Evolutionary conservation across 2,888 invertebrate genomes (phyloP), one percentile per base, ranked within the genome.

Genomic region (Drosophila aldrichi): DNA sequence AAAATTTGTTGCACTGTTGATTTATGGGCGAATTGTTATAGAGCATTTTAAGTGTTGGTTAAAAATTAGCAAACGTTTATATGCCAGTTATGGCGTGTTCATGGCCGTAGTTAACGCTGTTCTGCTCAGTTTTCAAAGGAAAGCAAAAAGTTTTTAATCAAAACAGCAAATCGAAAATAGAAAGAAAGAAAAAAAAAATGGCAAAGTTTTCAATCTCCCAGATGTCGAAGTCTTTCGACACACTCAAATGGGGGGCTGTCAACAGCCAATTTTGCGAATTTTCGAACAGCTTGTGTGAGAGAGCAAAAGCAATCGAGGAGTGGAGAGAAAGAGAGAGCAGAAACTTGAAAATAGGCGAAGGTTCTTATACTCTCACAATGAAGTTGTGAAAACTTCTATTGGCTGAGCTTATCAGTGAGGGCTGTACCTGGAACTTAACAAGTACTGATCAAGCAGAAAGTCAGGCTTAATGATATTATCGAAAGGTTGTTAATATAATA

Each of bases 151-250:
- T 86, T 90, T 86, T 81, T 88, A 86, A 86, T 89, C 87, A 86
- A 88, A 86, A 75, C 64, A 63, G 70, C 68, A 79, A 78, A 77
- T 72, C 77, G 67, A 81, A 88, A 86, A 78, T 74, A 74, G 79
- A 77, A 76, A 89, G 29, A 29, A 88, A 86, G 76, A 86, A 89
- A 86, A 29, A 88, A 86, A 77, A 86, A 89, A 86, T 67, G 58
- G 63, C 64, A 74, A 89, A 90, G 74, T 86, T 86, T 77, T 86
- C 81, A 83, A 83, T 83, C 87, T 81, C 59, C 64, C 79, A 79
- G 86, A 86, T 77, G 89, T 83, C 83, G 69, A 86, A 88, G 84
- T 79, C 76, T 74, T 88, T 86, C 86, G 74, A 78, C 88, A 82
- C 79, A 82, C 88, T 82, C 77, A 65, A 88, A 70, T 77, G 64